These are phyloP conservation scores for Indicator maculatus DNA, from an alignment of 2,113 vertebrate species.

Conservation along the genomic window DNA sequence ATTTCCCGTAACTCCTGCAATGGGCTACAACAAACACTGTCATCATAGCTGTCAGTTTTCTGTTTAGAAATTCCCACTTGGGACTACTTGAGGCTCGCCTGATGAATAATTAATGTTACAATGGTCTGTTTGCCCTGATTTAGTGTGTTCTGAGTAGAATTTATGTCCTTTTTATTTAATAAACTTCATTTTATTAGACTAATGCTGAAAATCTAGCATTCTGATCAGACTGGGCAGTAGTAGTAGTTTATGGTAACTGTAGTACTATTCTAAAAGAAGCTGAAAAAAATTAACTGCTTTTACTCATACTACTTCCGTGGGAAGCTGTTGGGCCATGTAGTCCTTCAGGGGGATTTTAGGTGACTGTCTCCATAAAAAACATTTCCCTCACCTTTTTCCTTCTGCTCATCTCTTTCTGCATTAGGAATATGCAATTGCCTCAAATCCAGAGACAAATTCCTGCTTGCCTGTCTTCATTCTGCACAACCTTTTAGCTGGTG, in stretches of 20 bases:
- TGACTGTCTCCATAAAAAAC: background rate
- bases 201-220: background rate
- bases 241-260: background rate
- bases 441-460: background rate
- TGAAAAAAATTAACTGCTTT: background rate
- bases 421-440: background rate
- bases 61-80: background rate
- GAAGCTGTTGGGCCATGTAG: background rate
- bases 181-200: background rate
- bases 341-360: background rate
- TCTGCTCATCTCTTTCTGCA: background rate
- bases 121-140: background rate
- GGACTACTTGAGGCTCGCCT: background rate
- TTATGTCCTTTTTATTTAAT: background rate
- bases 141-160: background rate
- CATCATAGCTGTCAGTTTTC: background rate
- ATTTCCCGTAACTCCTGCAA: background rate
- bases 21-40: background rate
- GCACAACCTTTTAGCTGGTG: background rate
- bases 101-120: background rate
- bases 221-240: background rate
- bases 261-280: background rate
- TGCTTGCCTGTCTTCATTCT: background rate
- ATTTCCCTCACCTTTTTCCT: background rate
- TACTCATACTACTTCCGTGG: background rate